These are phyloP conservation scores for Procambarus virginalis DNA, from an alignment of 1,140 invertebrate genomes.

Conservation along the genomic window DNA sequence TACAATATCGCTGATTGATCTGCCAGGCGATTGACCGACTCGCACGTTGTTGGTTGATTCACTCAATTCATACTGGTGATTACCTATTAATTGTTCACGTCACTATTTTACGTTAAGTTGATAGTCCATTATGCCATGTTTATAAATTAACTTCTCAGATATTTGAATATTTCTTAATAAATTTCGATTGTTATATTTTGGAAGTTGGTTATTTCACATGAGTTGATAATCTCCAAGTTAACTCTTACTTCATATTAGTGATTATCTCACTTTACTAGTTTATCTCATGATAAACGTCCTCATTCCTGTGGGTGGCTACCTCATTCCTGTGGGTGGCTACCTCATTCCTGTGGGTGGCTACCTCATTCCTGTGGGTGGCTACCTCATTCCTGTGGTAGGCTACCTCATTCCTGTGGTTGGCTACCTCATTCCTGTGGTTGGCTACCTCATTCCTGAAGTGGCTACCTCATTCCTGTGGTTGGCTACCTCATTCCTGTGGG, in stretches of 20 bases:
- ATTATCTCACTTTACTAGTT: too few relatives aligned
- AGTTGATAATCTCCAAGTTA: too few relatives aligned
- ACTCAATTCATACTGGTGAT: too few relatives aligned
- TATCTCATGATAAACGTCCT: too few relatives aligned
- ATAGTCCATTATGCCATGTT: too few relatives aligned
- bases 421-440: neutral
- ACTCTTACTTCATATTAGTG: too few relatives aligned
- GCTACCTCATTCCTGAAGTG: neutral
- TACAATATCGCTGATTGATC: neutral
- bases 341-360: neutral
- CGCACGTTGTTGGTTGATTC: neutral
- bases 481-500: neutral
- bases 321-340: neutral
- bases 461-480: neutral
- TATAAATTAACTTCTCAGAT: too few relatives aligned
- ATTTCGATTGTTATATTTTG: neutral
- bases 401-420: neutral
- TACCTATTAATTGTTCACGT: too few relatives aligned
- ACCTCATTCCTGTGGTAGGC: neutral
- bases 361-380: neutral
- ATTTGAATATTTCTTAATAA: too few relatives aligned
- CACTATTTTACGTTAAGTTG: too few relatives aligned
- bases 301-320: neutral
- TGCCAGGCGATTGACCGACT: neutral
- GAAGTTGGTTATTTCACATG: neutral